Base-by-base conservation (phyloP, 92 coral and sea anemone genomes). In the Umimayanthus chanpuru region DNA sequence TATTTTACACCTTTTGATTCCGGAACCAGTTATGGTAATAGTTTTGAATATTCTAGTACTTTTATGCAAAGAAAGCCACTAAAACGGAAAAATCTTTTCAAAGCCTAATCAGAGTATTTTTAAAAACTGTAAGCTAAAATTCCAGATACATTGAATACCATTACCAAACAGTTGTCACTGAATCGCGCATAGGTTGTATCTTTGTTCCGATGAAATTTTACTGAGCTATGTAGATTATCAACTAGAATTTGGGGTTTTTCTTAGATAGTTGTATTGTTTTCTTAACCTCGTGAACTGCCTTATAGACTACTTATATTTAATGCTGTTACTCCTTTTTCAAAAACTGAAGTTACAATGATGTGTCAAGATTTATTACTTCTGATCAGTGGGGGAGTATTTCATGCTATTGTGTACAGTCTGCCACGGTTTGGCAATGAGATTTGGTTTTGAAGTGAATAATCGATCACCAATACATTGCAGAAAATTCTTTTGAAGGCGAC, bases 401-500 rank as follows among this genome's bases (percentile, higher is more conserved):
- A 44, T 5, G 15, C 87, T 49, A 67, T 83, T 83, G 87, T 82
- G 44, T 6, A 43, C 9, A n/a, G 25, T 25, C 61, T 41, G 86
- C 73, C 43, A 43, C 74, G 47, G 30, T 83, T 83, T 29, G 23
- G 78, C 47, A 47, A 68, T 68, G 18, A 47, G 64, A 68, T 83
- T 55, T 83, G 5, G 66, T 29, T 83, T 70, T 83, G 29, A 83
- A 68, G 20, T 47, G 68, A 83, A 71, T 83, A 83, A 70, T 70
- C 64, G 65, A 83, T 83, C 64, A 83, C 67, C 61, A 75, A 30
- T 83, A 47, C 76, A 43, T 83, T 83, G 36, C 87, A 68, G 43
- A 68, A 70, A 83, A 83, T 83, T 65, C 58, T 70, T 83, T 83
- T 83, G 77, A 70, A 26, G 76, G 87, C 41, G 87, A 50, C 87